Evolutionary conservation across 2,888 invertebrate genomes (phyloP), one percentile per base, ranked within the genome.

Genomic region (Rotaria magnacalcarata): DNA sequence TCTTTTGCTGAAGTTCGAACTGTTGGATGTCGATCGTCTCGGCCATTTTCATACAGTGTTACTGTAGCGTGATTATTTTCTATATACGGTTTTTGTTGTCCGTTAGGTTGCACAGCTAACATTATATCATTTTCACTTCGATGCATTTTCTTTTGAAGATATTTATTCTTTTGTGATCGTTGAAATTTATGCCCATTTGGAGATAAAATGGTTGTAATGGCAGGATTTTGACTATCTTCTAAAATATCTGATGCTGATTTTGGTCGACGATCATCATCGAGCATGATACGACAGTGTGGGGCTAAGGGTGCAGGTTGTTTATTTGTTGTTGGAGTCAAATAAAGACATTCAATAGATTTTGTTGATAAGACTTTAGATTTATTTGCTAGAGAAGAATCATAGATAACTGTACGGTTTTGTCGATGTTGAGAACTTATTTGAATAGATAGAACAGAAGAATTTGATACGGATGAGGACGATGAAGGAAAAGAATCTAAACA

Each of bases 301-400:
- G 47, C n/a, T n/a, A 47, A 10, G 34, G 47, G 16, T 80, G 24
- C 5, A 47, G 80, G n/a, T 80, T 43, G 43, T n/a, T 47, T 80
- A 47, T 80, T 80, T 43, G 11, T 21, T 24, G 47, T n/a, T 47
- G 80, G 43, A 14, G 47, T 47, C 14, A 80, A n/a, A 80, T 80
- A 80, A 4, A 80, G 47, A 80, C 80, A 80, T 43, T 80, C 80
- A 47, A 80, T 80, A 19, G 47, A 47, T 80, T 80, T 80, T 24
- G 47, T 43, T 24, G 47, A 41, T 80, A 24, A 19, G 24, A 47
- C 2, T 47, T 10, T 47, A 8, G 80, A 80, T 80, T 43, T 80
- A 47, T 5, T 43, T 21, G 80, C 21, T 47, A n/a, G 16, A 80
- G 80, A 67, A 34, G 67, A 47, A 24, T 43, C 24, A 47, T 80